A percentile compares a stretch with the other conserved stretches of the same genome.
phyloP scores from a whole-genome alignment of 2,113 vertebrate species.

The Muntiacus muntjak region DNA sequence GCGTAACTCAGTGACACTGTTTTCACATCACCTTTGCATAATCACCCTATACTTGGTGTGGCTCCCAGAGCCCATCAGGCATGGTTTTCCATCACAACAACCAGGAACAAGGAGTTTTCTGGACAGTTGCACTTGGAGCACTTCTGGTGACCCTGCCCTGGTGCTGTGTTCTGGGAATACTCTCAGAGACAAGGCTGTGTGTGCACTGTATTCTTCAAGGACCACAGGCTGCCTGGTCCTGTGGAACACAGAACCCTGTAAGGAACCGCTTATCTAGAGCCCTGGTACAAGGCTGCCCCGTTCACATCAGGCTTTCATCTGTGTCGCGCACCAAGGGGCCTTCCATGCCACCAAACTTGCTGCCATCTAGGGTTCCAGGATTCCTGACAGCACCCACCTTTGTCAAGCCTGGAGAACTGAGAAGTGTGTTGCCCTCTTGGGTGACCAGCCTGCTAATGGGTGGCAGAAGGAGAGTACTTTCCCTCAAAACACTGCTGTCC shows the following conservation, averaged over 20 bases:
- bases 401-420: background rate
- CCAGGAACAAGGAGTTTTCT: background rate
- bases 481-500: background rate
- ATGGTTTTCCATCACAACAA: background rate
- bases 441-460: background rate
- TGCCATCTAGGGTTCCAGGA: background rate
- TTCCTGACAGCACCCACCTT: no score
- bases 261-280: background rate
- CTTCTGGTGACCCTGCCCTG: background rate
- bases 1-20: no score
- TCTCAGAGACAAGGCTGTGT: background rate
- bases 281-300: background rate
- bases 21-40: background rate
- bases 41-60: background rate
- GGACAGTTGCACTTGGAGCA: background rate
- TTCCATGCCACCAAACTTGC: background rate
- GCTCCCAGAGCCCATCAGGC: background rate
- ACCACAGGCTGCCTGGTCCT: background rate
- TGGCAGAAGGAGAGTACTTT: background rate
- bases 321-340: background rate
- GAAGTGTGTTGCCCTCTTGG: background rate
- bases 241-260: background rate
- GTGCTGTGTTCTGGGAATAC: background rate
- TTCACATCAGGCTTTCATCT: background rate
- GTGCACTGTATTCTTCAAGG: background rate